Base-by-base conservation (phyloP, 92 coral and sea anemone species). In the Ricordea florida region DNA sequence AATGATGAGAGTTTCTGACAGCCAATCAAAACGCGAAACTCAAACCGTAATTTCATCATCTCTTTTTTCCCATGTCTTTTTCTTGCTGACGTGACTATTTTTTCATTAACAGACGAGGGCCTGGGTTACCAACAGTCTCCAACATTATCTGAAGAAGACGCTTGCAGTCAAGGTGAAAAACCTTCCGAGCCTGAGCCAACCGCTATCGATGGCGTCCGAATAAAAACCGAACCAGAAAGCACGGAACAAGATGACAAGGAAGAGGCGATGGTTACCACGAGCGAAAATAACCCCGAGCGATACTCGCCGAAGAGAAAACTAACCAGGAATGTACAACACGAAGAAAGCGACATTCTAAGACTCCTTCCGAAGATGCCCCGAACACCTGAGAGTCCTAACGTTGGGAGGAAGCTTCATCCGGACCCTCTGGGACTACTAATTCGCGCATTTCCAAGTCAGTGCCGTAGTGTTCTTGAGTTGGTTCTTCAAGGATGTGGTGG, bases 401-500 rank as follows among this genome's bases (percentile, higher is more conserved):
- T 66, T 53, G 83, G 71, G 43, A 67, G 92, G 30, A 91, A 91
- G 57, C 49, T 96, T 5, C 96, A 93, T 37, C 97, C 97, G 2
- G 90, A 96, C 36, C 99, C 99, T 10, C 84, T 96, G 83, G 94
- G 88, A 1, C 62, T 96, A 36, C 69, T 96, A 17, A 64, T 84
- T 14, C 85, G 97, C 49, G 97, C 99, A 2, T 96, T 96, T 72
- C 99, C 99, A 4, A 90, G 78, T 31, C 99, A 96, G 74, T 92
- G 97, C 72, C 87, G 92, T 32, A 92, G 85, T 20, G 99, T 96
- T 9, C 86, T 96, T 36, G 97, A 96, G 72, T 76, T 90, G 53
- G 97, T 96, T 21, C 84, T 92, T 31, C 99, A 93, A 49, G 99
- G 99, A 0, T 96, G 99, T 33, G 97, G 90, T 9, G 97, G 99